Conservation (phyloP, 2,113 vertebrate genomes). For the Sylvilagus bachmani region DNA sequence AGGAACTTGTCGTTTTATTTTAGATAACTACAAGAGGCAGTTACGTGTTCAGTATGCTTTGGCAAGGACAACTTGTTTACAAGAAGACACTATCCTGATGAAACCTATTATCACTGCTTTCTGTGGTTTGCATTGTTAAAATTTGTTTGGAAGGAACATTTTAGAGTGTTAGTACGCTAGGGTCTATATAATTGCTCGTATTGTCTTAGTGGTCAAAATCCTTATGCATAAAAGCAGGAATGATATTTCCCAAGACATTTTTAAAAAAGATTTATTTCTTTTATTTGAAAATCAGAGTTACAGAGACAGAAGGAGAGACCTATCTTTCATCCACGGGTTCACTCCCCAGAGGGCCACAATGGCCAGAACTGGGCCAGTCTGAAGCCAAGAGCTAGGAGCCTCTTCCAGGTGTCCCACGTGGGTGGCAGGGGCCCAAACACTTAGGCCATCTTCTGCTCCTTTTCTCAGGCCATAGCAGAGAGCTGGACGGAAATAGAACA, state of each 20-base stretch:
- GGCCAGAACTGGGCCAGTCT: too few species aligned
- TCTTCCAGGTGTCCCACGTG: too few species aligned
- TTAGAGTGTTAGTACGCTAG: background rate
- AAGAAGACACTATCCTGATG: background rate
- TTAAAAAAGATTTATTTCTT: background rate
- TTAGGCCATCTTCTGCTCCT: too few species aligned
- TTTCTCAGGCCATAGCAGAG: too few species aligned
- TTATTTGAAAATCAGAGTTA: too few species aligned
- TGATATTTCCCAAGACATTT: background rate
- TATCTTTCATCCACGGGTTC: too few species aligned
- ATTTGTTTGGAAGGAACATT: background rate
- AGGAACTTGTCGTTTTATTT: background rate
- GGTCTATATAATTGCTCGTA: background rate
- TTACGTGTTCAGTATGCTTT: slow-evolving; percentile 1
- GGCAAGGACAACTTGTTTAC: slow-evolving; percentile 28
- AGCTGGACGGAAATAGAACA: too few species aligned
- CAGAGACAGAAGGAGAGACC: too few species aligned
- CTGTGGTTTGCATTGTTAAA: slow-evolving; percentile 35
- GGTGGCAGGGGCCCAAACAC: too few species aligned
- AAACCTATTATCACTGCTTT: slow-evolving; percentile 1
- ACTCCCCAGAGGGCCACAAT: too few species aligned
- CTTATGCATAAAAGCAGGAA: background rate
- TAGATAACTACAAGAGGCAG: slow-evolving; percentile 14
- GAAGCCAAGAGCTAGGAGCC: too few species aligned
- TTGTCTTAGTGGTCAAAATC: background rate